Base-by-base conservation (phyloP, 2,113 vertebrate species). In the Motacilla alba region DNA sequence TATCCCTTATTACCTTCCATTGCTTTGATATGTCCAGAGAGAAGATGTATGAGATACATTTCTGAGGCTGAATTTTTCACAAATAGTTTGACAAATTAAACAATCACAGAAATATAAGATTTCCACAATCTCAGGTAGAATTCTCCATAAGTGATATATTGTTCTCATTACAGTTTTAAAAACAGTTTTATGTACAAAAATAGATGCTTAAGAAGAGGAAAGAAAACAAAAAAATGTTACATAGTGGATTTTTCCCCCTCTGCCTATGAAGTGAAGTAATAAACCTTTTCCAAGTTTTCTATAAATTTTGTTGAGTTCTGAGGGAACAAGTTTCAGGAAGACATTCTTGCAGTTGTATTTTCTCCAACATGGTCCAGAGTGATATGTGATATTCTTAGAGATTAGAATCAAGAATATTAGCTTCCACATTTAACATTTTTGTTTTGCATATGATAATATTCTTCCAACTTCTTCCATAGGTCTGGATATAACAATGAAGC, bases 81-180 rank as follows among this genome's bases (percentile, higher is more conserved):
- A 39, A 91, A 72, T 49, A 58, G 46, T 90, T 96, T 97, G 92
- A 96, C 66, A 97, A 97, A 95, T 97, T 96, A 97, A 97, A 94
- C 90, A 94, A 94, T 95, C 89, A 83, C 7, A 2, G 81, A 95
- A 58, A 93, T 87, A 68, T 9, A 87, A 96, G 62, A 93, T 90
- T 91, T 82, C 69, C 70, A 85, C 60, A 20, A 96, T 97, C 76
- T 96, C 80, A 18, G n/a, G 41, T 66, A 91, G 35, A 96, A 94
- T 90, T 96, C 85, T 77, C 85, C 43, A 6, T 68, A 94, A 96
- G 41, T 94, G 90, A 97, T 94, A 67, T 67, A 91, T 89, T 93
- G 81, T 84, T 96, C 88, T 97, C 94, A 95, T 88, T 89, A 93
- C 67, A 17, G 33, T 89, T 90, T 81, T 55, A 69, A 94, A 96